Evolutionary conservation across 2,113 vertebrate genomes (phyloP).

Genomic region (Athene cunicularia): DNA sequence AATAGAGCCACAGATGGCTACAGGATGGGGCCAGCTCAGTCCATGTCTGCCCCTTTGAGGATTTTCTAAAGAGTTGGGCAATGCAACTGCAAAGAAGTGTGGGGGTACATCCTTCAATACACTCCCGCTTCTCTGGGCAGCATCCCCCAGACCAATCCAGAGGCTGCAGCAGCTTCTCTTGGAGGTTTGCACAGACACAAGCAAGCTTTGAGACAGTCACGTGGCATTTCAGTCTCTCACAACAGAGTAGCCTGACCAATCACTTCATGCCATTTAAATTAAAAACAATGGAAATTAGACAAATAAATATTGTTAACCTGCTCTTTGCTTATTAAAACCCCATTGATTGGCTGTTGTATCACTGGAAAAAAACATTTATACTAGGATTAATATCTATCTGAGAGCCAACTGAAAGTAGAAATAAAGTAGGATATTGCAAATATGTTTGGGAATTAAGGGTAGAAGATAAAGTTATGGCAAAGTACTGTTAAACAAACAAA

Average conservation of each 20-base stretch:
- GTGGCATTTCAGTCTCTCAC: no score
- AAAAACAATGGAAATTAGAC: not conserved
- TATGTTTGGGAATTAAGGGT: not conserved
- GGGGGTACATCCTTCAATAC: no score
- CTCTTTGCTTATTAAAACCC: not conserved
- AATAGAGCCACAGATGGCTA: no score
- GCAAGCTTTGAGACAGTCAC: no score
- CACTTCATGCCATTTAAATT: not conserved
- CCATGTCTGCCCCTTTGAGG: no score
- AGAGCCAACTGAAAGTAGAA: not conserved
- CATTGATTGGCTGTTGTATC: not conserved
- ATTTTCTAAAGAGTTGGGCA: no score
- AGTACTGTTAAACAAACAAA: not conserved
- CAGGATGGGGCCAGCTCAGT: no score
- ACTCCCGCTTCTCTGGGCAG: no score
- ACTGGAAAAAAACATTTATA: not conserved
- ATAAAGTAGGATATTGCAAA: not conserved
- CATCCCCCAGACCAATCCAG: no score
- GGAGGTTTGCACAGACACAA: no score
- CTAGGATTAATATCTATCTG: not conserved
- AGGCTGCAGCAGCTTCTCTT: no score
- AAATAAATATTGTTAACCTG: not conserved
- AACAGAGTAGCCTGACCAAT: not conserved
- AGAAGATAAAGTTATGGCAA: not conserved
- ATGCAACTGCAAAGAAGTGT: no score